Evolutionary conservation across 2,888 invertebrate genomes (phyloP).

Genomic region (Drosophila merina): DNA sequence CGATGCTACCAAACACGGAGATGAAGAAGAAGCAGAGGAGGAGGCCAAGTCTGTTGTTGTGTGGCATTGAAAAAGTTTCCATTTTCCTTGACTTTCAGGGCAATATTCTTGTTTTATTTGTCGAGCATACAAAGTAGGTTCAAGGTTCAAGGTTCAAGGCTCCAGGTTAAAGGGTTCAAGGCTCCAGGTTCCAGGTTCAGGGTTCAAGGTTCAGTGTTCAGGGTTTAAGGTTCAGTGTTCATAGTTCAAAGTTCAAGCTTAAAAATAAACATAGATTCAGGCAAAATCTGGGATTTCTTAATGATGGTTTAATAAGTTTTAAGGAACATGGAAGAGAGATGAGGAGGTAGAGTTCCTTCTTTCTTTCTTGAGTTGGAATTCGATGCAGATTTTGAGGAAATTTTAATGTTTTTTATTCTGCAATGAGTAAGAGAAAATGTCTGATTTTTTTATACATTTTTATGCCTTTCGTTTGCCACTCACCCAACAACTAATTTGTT

Average conservation of each 20-base stretch:
- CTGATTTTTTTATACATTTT: not conserved
- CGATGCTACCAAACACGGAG: not conserved
- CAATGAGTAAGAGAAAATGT: too few relatives aligned
- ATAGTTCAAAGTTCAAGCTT: slow-evolving; percentile 1
- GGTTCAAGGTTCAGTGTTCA: too few relatives aligned
- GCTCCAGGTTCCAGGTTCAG: not conserved
- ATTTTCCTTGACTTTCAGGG: slow-evolving; percentile 45
- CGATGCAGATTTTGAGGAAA: too few relatives aligned
- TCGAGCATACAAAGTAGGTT: slow-evolving; percentile 63
- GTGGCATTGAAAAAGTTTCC: slow-evolving; percentile 71
- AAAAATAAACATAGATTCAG: not conserved
- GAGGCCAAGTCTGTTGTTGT: slow-evolving; percentile 14
- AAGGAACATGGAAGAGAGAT: too few relatives aligned
- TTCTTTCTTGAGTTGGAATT: too few relatives aligned
- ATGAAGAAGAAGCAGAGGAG: slow-evolving; percentile 14
- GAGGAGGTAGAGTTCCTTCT: too few relatives aligned
- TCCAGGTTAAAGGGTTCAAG: slow-evolving; percentile 67
- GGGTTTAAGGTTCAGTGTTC: too few relatives aligned
- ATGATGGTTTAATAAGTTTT: too few relatives aligned
- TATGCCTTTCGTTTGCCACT: not conserved
- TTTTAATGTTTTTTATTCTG: not conserved
- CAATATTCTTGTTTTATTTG: slow-evolving; percentile 5
- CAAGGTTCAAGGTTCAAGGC: slow-evolving; percentile 68
- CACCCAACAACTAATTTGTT: not conserved
- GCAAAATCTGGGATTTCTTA: not conserved